phyloP scores from a whole-genome alignment of 1,140 invertebrate genomes.

The Zaprionus ornatus region DNA sequence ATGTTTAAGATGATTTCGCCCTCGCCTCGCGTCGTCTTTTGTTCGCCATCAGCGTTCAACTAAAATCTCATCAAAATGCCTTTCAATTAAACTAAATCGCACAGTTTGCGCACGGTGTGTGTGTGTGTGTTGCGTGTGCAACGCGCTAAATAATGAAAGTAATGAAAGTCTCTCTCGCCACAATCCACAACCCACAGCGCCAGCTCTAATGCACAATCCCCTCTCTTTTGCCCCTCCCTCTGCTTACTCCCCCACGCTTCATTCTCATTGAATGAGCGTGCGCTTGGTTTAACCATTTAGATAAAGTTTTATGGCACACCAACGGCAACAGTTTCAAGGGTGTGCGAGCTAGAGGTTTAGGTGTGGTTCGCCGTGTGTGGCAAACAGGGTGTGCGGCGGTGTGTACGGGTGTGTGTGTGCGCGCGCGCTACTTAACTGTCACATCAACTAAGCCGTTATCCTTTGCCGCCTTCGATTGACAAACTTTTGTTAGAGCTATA shows the following conservation, averaged over 20 bases:
- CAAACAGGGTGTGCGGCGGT: neutral
- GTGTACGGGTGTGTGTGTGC: slow-evolving; percentile 1
- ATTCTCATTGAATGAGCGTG: slow-evolving; percentile 47
- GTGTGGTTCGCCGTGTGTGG: neutral
- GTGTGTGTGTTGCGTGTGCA: slow-evolving; percentile 20
- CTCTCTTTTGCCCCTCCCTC: neutral
- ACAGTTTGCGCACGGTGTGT: slow-evolving; percentile 36
- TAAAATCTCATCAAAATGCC: slow-evolving; percentile 62
- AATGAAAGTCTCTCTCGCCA: slow-evolving; percentile 36
- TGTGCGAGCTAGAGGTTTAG: slow-evolving; percentile 10
- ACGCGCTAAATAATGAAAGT: slow-evolving; percentile 53
- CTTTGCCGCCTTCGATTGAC: slow-evolving; percentile 63
- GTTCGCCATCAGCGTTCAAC: slow-evolving; percentile 27
- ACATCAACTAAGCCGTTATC: slow-evolving; percentile 46
- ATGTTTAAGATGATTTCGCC: slow-evolving; percentile 22
- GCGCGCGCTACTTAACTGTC: slow-evolving; percentile 37
- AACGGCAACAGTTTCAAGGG: slow-evolving; percentile 43
- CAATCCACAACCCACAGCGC: neutral
- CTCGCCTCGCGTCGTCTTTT: neutral
- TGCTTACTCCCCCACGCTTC: neutral
- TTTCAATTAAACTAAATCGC: slow-evolving; percentile 67
- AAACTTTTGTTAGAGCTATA: slow-evolving; percentile 52
- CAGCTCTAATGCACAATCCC: neutral
- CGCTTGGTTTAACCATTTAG: slow-evolving; percentile 72
- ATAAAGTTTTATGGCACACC: slow-evolving; percentile 79